Percentiles rank a stretch among this genome's conserved stretches.
phyloP scores from a whole-genome alignment of 2,113 vertebrate genomes.

The Takifugu bimaculatus region DNA sequence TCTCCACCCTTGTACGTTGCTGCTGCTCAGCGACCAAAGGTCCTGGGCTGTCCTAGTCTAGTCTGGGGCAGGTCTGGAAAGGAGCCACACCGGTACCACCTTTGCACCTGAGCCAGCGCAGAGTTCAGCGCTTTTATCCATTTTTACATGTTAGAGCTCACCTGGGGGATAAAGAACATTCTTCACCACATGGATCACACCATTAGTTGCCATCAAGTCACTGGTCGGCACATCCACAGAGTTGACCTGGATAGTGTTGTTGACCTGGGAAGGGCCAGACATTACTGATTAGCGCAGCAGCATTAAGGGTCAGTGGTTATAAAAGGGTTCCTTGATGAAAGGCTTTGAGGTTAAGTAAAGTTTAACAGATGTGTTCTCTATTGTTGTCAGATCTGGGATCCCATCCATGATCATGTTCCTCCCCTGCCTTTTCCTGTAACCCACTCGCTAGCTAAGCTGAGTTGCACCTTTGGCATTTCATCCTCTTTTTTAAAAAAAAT shows the following conservation, averaged over 20 bases:
- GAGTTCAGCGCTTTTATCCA: too few species aligned
- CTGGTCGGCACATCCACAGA: conserved; percentile 81
- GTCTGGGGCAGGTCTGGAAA: too few species aligned
- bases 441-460: background rate
- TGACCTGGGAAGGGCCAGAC: conserved; percentile 70
- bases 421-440: background rate
- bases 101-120: too few species aligned
- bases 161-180: conserved; percentile 90
- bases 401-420: conserved; percentile 29
- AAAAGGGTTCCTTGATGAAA: background rate
- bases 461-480: background rate
- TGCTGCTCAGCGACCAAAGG: too few species aligned
- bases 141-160: conserved; percentile 39
- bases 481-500: background rate
- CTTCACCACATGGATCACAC: conserved; percentile 91
- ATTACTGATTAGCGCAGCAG: background rate
- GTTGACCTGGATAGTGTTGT: conserved; percentile 87
- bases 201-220: conserved; percentile 93
- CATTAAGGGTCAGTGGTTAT: background rate
- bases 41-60: too few species aligned
- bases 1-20: too few species aligned
- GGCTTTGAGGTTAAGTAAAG: background rate
- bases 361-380: background rate
- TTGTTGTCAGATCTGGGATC: conserved; percentile 11
- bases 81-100: too few species aligned